phyloP scores from a whole-genome alignment of 2,113 vertebrate species.

The Tragelaphus imberbis region DNA sequence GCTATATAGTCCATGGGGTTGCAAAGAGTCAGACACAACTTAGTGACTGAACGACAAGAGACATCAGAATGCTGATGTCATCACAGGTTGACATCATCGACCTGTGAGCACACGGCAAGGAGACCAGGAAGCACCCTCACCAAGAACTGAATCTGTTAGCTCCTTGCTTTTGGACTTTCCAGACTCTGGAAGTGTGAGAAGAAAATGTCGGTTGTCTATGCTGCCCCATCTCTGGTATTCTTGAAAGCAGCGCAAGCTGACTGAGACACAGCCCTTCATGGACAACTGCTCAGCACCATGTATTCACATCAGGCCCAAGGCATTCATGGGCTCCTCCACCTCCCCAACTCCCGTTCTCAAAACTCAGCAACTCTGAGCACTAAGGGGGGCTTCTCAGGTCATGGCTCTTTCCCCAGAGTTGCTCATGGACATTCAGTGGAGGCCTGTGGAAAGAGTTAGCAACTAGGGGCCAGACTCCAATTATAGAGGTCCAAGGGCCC shows the following conservation, averaged over 20 bases:
- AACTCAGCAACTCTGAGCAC: not conserved
- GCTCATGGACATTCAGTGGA: not conserved
- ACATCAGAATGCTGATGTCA: not conserved
- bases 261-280: not conserved
- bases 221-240: not conserved
- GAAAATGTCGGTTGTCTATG: not conserved
- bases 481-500: not conserved
- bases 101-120: not conserved
- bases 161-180: not conserved
- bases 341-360: fast-evolving
- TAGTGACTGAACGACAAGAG: not conserved
- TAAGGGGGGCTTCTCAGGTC: not conserved
- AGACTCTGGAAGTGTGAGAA: not conserved
- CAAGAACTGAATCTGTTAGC: not conserved
- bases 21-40: not conserved
- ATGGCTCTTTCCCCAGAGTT: not conserved
- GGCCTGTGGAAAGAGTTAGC: not conserved
- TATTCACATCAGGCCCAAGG: too few relatives aligned
- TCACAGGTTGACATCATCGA: too few relatives aligned
- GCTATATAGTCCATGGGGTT: not conserved
- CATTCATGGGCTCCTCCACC: not conserved
- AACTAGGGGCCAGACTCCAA: not conserved
- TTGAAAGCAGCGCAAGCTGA: not conserved
- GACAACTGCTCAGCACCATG: too few relatives aligned
- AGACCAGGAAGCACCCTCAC: not conserved